Evolutionary conservation across 2,113 vertebrate species (phyloP).

Genomic region (Chaenocephalus aceratus): DNA sequence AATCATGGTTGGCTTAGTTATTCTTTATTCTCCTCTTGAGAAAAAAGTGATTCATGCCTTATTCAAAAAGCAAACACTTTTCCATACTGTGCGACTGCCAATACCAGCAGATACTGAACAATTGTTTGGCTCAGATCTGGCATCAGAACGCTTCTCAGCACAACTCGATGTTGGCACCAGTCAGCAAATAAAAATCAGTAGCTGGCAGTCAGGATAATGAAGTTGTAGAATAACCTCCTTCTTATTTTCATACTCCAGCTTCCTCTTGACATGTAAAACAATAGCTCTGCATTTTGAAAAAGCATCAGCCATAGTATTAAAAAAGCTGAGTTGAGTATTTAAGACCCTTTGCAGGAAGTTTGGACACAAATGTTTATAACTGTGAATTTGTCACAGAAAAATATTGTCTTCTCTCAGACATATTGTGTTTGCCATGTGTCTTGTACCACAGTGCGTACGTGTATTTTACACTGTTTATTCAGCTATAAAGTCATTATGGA

Average conservation of each 20-base stretch:
- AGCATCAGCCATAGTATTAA: not conserved
- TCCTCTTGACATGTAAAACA: not conserved
- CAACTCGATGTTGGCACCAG: slow-evolving; percentile 21
- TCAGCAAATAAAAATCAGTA: slow-evolving; percentile 39
- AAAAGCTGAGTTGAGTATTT: not conserved
- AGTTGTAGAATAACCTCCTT: slow-evolving; percentile 48
- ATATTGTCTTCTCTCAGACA: not conserved
- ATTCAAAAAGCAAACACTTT: slow-evolving; percentile 37
- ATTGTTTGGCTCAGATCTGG: slow-evolving; percentile 45
- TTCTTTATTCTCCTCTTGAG: slow-evolving; percentile 10
- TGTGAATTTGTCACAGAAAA: not conserved
- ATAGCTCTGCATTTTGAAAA: not conserved
- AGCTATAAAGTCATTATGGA: slow-evolving; percentile 17
- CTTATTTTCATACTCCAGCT: slow-evolving; percentile 15
- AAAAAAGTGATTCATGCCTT: slow-evolving; percentile 45
- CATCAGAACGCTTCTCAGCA: slow-evolving; percentile 35
- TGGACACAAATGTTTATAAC: not conserved
- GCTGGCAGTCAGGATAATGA: slow-evolving; percentile 39
- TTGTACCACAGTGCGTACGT: not conserved
- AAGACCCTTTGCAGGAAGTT: not conserved
- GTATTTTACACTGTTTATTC: slow-evolving; percentile 12
- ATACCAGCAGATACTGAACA: slow-evolving; percentile 54
- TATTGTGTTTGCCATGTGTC: not conserved
- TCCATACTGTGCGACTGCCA: slow-evolving; percentile 33
- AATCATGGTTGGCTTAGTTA: slow-evolving; percentile 6